phyloP scores from a whole-genome alignment of 1,140 invertebrate species.

The Drosophila leontia region DNA sequence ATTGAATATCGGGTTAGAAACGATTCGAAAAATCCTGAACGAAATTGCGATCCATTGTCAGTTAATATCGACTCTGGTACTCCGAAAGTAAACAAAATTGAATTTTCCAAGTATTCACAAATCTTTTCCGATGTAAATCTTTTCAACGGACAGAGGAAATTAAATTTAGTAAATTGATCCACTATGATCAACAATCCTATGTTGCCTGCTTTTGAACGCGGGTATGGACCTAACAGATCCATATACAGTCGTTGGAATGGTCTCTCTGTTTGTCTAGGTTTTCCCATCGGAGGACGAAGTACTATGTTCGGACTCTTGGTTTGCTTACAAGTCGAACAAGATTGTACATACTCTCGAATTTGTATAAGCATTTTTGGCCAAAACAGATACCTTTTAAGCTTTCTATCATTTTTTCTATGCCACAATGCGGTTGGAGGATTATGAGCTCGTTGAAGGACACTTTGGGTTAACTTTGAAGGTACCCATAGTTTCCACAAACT shows the following conservation, averaged over 20 bases:
- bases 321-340: background rate
- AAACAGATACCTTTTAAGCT: too few species aligned
- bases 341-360: background rate
- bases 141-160: background rate
- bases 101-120: background rate
- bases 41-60: background rate
- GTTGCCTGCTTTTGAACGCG: background rate
- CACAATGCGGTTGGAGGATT: too few species aligned
- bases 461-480: too few species aligned
- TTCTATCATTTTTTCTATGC: too few species aligned
- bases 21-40: background rate
- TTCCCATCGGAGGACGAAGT: background rate
- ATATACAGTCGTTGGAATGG: background rate
- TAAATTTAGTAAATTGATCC: background rate
- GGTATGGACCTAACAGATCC: background rate
- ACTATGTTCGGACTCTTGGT: background rate
- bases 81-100: background rate
- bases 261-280: background rate
- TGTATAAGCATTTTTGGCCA: too few species aligned
- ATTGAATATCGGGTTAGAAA: background rate
- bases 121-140: background rate
- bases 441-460: too few species aligned
- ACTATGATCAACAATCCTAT: conserved; percentile 2
- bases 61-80: background rate
- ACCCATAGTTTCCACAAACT: too few species aligned